phyloP scores from a whole-genome alignment of 2,113 vertebrate genomes.

The Apeltes quadracus region DNA sequence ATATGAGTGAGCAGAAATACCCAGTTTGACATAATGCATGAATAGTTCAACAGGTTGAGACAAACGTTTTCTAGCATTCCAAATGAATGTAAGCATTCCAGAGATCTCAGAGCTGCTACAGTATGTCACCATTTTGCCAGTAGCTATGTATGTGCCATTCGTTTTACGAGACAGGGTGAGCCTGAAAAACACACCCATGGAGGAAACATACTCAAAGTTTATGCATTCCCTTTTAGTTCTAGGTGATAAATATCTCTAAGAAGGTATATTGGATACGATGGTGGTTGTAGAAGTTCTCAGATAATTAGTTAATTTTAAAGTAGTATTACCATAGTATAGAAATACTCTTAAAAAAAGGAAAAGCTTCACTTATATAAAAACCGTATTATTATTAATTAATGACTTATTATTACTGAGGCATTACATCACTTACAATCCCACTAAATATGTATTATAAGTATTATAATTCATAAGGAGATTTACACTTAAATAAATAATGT shows the following conservation, averaged over 20 bases:
- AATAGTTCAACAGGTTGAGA: conserved; percentile 81
- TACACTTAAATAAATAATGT: background rate
- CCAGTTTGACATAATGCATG: conserved; percentile 60
- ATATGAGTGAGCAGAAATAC: conserved; percentile 33
- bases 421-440: background rate
- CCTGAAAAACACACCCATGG: conserved; percentile 9
- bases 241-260: background rate
- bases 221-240: background rate
- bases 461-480: background rate
- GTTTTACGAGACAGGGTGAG: conserved; percentile 33
- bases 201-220: background rate
- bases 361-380: background rate
- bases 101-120: conserved; percentile 55
- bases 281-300: background rate
- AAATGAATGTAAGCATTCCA: conserved; percentile 71
- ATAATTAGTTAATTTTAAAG: background rate
- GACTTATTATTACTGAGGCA: background rate
- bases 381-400: too few relatives aligned
- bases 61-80: conserved; percentile 79
- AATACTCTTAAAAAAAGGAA: background rate
- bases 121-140: conserved; percentile 48
- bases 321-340: background rate
- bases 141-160: conserved; percentile 30
- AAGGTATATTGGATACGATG: too few relatives aligned
- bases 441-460: background rate